Percentiles rank a stretch among this genome's conserved stretches.
phyloP scores from a whole-genome alignment of 2,113 vertebrate species.

The Syrmaticus mikado region DNA sequence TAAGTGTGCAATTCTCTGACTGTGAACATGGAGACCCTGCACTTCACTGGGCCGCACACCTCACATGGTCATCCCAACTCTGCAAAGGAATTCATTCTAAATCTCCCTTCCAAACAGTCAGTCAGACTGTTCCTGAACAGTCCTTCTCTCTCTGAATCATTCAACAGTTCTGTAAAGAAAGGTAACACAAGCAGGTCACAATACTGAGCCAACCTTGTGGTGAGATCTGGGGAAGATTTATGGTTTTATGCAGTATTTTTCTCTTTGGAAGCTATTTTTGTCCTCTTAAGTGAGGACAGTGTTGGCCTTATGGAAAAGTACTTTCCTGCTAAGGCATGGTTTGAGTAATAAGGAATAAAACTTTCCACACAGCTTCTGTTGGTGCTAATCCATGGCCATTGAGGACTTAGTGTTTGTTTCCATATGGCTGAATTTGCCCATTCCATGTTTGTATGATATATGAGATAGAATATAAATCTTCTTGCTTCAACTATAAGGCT shows the following conservation, averaged over 20 bases:
- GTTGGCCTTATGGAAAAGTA: neutral
- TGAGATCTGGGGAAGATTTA: neutral
- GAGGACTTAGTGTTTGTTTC: neutral
- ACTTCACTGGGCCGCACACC: neutral
- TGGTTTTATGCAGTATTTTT: neutral
- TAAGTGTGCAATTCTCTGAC: neutral
- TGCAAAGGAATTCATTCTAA: neutral
- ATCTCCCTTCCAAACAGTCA: neutral
- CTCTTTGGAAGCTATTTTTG: neutral
- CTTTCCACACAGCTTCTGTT: neutral
- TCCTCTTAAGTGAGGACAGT: neutral
- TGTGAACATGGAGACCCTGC: neutral
- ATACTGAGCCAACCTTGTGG: neutral
- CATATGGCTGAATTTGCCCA: neutral
- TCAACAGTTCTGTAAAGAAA: neutral
- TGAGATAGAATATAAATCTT: neutral
- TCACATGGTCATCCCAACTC: neutral
- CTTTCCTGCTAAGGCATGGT: neutral
- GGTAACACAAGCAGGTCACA: neutral
- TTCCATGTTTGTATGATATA: too few relatives aligned
- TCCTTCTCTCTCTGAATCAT: neutral
- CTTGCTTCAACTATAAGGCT: neutral
- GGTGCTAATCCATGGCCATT: neutral
- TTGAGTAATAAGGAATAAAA: neutral
- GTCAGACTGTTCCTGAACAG: neutral